phyloP scores from a whole-genome alignment of 2,888 invertebrate genomes.

The Atethmia centrago region DNA sequence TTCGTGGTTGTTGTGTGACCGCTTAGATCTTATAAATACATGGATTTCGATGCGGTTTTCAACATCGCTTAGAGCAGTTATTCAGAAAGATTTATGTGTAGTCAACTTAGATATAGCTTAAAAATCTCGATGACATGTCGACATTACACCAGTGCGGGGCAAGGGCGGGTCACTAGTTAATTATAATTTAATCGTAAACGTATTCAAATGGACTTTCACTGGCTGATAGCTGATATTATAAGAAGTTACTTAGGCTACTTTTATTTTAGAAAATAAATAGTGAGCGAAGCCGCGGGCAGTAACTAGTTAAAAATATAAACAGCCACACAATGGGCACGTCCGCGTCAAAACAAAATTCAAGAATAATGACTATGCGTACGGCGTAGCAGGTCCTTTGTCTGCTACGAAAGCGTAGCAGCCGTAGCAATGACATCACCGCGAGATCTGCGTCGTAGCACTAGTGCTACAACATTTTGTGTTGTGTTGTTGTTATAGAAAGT shows the following conservation, averaged over 20 bases:
- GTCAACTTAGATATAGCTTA: background rate
- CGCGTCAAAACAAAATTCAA: background rate
- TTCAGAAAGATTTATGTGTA: background rate
- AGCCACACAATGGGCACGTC: background rate
- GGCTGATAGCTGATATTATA: too few relatives aligned
- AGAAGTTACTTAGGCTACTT: too few relatives aligned
- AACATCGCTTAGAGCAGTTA: background rate
- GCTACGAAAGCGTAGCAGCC: conserved; percentile 50
- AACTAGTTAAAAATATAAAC: background rate
- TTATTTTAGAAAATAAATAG: too few relatives aligned
- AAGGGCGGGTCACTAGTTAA: background rate
- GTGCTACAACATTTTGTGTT: conserved; percentile 24
- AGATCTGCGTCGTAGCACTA: conserved; percentile 27
- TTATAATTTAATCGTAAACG: background rate
- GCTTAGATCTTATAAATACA: background rate
- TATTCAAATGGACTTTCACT: background rate
- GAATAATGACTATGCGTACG: background rate
- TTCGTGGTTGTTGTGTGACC: background rate
- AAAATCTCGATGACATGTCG: background rate
- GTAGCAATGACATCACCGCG: conserved; percentile 31
- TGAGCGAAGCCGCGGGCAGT: too few relatives aligned
- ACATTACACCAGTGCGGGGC: background rate
- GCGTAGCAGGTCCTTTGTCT: conserved; percentile 41
- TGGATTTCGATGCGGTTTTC: background rate
- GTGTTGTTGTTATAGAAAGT: background rate